phyloP scores from a whole-genome alignment of 2,797 vertebrate species.

The Pachyuromys duprasi region DNA sequence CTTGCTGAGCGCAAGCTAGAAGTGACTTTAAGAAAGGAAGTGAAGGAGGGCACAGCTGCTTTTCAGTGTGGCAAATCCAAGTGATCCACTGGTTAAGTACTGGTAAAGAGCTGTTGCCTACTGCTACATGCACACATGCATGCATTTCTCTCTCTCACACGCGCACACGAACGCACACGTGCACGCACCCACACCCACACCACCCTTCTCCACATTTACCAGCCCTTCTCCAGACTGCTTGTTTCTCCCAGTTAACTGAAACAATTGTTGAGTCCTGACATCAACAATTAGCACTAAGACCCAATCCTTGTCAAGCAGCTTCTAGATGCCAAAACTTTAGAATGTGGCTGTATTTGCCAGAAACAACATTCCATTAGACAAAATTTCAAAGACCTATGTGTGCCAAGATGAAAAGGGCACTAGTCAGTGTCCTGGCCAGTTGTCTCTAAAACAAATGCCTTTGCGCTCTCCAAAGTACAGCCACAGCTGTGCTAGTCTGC shows the following conservation, averaged over 20 bases:
- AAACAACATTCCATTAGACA: conserved; percentile 13
- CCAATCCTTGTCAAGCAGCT: not conserved
- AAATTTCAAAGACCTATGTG: not conserved
- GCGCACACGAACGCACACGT: accelerated
- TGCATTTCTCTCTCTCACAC: not conserved
- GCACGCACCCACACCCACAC: no score
- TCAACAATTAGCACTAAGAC: not conserved
- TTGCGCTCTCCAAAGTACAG: not conserved
- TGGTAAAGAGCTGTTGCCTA: not conserved
- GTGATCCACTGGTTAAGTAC: not conserved
- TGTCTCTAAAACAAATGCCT: not conserved
- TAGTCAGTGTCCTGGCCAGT: not conserved
- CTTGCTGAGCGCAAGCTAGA: conserved; percentile 11
- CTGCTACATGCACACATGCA: no score
- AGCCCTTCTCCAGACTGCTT: not conserved
- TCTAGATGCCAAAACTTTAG: not conserved
- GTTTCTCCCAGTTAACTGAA: not conserved
- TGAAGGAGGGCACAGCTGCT: not conserved
- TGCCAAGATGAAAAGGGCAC: not conserved
- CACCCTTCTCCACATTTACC: not conserved
- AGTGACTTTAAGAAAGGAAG: conserved; percentile 42
- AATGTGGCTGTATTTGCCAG: conserved; percentile 21
- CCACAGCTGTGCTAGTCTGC: not conserved
- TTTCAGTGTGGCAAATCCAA: not conserved
- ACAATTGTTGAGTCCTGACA: not conserved